These are phyloP conservation scores for Pycnonotus jocosus DNA, from an alignment of 2,113 vertebrate genomes.

Conservation along the genomic window DNA sequence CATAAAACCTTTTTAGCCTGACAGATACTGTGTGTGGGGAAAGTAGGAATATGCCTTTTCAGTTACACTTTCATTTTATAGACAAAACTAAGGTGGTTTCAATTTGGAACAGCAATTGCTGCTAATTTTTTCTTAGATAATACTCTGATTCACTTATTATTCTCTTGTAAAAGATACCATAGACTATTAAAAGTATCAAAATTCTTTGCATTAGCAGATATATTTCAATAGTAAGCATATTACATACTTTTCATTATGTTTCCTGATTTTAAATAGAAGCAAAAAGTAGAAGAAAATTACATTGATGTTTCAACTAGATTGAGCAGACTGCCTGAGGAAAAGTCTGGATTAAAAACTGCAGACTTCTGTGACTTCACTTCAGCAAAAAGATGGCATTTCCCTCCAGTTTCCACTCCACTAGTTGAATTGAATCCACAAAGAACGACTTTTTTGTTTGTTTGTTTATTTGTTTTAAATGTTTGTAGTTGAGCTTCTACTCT, in stretches of 20 bases:
- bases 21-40: not conserved
- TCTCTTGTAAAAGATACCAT: not conserved
- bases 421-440: not conserved
- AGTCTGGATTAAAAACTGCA: not conserved
- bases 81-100: not conserved
- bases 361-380: not conserved
- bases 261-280: not conserved
- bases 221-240: not conserved
- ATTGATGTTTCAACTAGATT: not conserved
- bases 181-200: not conserved
- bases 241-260: not conserved
- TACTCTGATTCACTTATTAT: not conserved
- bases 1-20: not conserved
- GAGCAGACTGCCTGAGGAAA: not conserved
- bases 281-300: not conserved
- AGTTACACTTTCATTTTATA: not conserved
- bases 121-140: not conserved
- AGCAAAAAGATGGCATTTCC: not conserved
- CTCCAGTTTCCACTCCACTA: not conserved
- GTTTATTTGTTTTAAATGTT: not conserved
- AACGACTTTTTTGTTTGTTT: not conserved
- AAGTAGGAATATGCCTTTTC: not conserved
- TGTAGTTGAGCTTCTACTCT: not conserved
- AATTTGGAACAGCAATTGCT: not conserved
- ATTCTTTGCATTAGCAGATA: not conserved